These are phyloP conservation scores for Leptinotarsa haldemani DNA, from an alignment of 2,888 invertebrate species.

Conservation along the genomic window DNA sequence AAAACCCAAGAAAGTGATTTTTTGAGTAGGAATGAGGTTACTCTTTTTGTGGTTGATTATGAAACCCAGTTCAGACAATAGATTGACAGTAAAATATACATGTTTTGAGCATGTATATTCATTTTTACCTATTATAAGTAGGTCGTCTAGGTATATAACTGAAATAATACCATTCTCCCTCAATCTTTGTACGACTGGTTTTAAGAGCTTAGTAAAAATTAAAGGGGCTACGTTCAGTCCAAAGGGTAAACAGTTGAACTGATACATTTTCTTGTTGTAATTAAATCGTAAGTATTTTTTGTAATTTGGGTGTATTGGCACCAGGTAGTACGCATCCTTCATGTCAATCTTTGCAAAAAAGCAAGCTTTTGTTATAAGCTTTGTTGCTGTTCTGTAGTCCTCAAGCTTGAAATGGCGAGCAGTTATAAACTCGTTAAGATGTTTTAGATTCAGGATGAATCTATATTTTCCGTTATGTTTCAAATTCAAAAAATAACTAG, in stretches of 20 bases:
- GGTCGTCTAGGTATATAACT: constrained; percentile 43
- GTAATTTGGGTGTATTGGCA: background rate
- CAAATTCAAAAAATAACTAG: constrained; percentile 17
- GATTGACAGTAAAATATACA: background rate
- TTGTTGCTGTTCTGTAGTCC: constrained; percentile 20
- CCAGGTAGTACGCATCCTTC: constrained; percentile 22
- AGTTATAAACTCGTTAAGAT: background rate
- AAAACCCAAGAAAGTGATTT: constrained; percentile 2
- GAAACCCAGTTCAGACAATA: background rate
- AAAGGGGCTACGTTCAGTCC: constrained; percentile 16
- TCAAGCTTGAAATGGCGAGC: constrained; percentile 25
- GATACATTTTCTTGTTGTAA: constrained; percentile 15
- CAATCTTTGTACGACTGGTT: constrained; percentile 37
- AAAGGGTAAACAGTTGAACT: constrained; percentile 27
- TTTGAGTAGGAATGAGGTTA: background rate
- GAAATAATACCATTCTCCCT: constrained; percentile 32
- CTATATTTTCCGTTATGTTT: background rate
- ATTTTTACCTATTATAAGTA: constrained; percentile 27
- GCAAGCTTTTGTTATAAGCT: background rate
- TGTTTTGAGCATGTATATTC: constrained; percentile 1
- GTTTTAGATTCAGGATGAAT: no score
- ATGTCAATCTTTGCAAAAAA: constrained; percentile 26
- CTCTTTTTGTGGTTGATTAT: constrained; percentile 1
- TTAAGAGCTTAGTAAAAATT: constrained; percentile 50
- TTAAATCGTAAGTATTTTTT: constrained; percentile 17